phyloP scores from a whole-genome alignment of 2,797 vertebrate genomes.

The Cryptoprocta ferox region DNA sequence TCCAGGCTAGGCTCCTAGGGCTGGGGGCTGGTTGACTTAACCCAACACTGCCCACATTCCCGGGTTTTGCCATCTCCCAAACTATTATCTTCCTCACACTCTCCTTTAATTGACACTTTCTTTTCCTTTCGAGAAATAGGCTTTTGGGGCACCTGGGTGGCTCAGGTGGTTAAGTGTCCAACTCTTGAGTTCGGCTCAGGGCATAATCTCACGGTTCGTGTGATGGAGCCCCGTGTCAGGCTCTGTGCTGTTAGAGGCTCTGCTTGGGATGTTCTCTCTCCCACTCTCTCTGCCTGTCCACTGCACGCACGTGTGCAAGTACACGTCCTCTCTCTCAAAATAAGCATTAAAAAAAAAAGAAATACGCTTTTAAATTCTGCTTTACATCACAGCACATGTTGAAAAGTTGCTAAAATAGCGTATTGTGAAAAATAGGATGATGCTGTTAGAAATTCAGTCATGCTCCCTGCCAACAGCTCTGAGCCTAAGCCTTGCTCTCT shows the following conservation, averaged over 20 bases:
- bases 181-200: too few relatives aligned
- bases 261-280: too few relatives aligned
- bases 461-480: neutral
- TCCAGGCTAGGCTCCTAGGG: neutral
- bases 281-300: too few relatives aligned
- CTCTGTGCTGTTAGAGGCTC: too few relatives aligned
- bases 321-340: too few relatives aligned
- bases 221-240: too few relatives aligned
- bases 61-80: neutral
- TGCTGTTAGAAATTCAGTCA: neutral
- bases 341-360: neutral
- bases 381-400: neutral
- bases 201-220: too few relatives aligned
- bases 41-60: neutral
- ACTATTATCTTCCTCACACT: neutral
- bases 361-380: neutral
- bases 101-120: neutral
- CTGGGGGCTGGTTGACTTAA: neutral
- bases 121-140: neutral
- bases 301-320: too few relatives aligned
- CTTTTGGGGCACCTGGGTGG: neutral
- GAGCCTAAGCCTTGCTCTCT: neutral
- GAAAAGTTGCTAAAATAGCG: slow-evolving; percentile 3
- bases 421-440: neutral
- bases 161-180: too few relatives aligned